A percentile compares a stretch with the other conserved stretches of the same genome.
phyloP scores from a whole-genome alignment of 2,888 invertebrate species.

The Ochropacha duplaris region DNA sequence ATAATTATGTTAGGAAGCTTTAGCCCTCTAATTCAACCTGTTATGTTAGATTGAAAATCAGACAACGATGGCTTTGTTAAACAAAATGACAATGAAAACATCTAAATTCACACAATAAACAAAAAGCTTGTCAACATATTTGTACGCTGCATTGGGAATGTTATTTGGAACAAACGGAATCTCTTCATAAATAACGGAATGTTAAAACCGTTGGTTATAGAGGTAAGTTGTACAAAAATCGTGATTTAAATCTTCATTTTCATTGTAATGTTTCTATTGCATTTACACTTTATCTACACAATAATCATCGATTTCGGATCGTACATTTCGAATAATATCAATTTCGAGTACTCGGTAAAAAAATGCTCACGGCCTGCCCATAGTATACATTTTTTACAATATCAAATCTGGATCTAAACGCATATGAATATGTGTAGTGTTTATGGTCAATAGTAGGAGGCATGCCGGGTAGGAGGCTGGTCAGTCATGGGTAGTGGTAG shows the following conservation, averaged over 20 bases:
- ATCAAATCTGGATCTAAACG: background rate
- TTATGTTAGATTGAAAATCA: slow-evolving; percentile 31
- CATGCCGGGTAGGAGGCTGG: slow-evolving; percentile 37
- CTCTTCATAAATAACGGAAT: slow-evolving; percentile 17
- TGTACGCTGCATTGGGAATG: slow-evolving; percentile 46
- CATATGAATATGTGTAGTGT: background rate
- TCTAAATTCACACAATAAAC: slow-evolving; percentile 49
- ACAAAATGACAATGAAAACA: slow-evolving; percentile 35
- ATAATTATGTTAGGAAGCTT: background rate
- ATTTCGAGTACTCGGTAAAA: background rate
- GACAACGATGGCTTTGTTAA: slow-evolving; percentile 23
- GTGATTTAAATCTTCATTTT: too few species aligned
- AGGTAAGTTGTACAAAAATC: background rate
- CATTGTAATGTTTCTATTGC: too few species aligned
- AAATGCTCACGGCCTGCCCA: background rate
- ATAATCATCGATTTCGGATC: background rate
- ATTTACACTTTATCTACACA: too few species aligned
- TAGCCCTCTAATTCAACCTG: background rate
- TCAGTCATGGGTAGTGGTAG: slow-evolving; percentile 26
- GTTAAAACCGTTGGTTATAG: slow-evolving; percentile 5
- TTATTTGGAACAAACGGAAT: slow-evolving; percentile 28
- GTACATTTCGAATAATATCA: background rate
- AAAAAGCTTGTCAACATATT: slow-evolving; percentile 33
- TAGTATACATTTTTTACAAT: background rate
- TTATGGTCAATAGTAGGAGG: slow-evolving; percentile 63